A percentile compares a stretch with the other conserved stretches of the same genome.
These are phyloP conservation scores for Gymnothorax javanicus DNA, from an alignment of 2,797 vertebrate species.

Conservation along the genomic window DNA sequence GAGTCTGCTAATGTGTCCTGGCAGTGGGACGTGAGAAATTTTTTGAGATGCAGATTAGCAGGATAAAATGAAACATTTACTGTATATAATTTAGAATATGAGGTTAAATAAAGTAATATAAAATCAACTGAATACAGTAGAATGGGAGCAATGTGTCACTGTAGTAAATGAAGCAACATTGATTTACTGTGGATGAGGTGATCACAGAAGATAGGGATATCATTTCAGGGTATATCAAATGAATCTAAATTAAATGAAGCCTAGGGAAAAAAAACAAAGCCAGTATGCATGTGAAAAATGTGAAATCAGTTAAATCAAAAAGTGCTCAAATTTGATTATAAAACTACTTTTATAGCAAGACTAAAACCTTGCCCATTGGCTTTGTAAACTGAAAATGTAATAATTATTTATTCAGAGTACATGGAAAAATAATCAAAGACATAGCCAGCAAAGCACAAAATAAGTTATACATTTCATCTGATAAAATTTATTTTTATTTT, in stretches of 20 bases:
- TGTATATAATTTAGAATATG: not conserved
- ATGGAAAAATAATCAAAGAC: not conserved
- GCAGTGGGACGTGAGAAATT: not conserved
- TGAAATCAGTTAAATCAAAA: no score
- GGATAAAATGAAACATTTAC: not conserved
- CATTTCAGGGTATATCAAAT: not conserved
- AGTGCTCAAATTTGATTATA: no score
- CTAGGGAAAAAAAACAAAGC: no score
- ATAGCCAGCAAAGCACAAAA: not conserved
- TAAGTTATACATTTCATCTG: not conserved
- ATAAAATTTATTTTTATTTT: not conserved
- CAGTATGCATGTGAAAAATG: no score
- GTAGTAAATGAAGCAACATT: not conserved
- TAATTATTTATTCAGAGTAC: no score
- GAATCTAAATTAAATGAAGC: not conserved
- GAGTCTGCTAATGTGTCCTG: no score
- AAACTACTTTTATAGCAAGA: no score
- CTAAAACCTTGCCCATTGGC: no score
- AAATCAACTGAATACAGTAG: not conserved
- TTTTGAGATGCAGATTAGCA: not conserved
- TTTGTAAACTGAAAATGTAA: no score
- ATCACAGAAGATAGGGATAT: not conserved
- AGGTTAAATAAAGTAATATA: not conserved
- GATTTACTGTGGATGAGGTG: not conserved
- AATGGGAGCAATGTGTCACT: not conserved